These are phyloP conservation scores for Myathropa florea DNA, from an alignment of 2,888 invertebrate genomes.

Conservation along the genomic window DNA sequence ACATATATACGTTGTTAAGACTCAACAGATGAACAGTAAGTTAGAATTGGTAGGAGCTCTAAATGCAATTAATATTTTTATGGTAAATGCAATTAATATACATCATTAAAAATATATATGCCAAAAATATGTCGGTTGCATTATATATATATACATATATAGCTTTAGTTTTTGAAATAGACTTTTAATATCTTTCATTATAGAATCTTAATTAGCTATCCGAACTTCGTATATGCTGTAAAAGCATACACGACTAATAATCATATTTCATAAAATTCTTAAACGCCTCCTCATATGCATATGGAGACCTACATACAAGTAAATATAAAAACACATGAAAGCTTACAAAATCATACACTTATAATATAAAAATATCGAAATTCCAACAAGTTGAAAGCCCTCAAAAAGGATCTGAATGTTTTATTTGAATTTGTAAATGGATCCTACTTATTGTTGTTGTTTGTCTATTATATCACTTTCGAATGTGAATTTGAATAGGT, in stretches of 20 bases:
- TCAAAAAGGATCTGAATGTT: constrained; percentile 67
- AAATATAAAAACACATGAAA: background rate
- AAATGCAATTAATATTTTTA: too few relatives aligned
- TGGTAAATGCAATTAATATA: too few relatives aligned
- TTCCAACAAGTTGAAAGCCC: constrained; percentile 69
- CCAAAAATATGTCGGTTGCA: too few relatives aligned
- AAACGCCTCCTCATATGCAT: too few relatives aligned
- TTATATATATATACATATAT: too few relatives aligned
- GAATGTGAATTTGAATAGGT: constrained; percentile 51
- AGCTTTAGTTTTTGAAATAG: too few relatives aligned
- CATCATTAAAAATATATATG: too few relatives aligned
- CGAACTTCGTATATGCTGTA: background rate
- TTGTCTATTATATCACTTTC: constrained; percentile 64
- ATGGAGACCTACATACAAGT: background rate
- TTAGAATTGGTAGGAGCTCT: too few relatives aligned
- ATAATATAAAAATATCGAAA: constrained; percentile 67
- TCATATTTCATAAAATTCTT: background rate
- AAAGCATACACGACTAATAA: background rate
- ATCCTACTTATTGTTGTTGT: constrained; percentile 69
- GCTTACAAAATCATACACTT: constrained; percentile 7
- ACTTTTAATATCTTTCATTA: too few relatives aligned
- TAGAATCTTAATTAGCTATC: background rate
- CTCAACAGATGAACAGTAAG: too few relatives aligned
- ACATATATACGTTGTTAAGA: too few relatives aligned
- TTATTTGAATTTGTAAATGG: constrained; percentile 70